A percentile compares a stretch with the other conserved stretches of the same genome.
Conservation (phyloP, 2,797 vertebrate species). For the Gymnoscopelus microlampas region DNA sequence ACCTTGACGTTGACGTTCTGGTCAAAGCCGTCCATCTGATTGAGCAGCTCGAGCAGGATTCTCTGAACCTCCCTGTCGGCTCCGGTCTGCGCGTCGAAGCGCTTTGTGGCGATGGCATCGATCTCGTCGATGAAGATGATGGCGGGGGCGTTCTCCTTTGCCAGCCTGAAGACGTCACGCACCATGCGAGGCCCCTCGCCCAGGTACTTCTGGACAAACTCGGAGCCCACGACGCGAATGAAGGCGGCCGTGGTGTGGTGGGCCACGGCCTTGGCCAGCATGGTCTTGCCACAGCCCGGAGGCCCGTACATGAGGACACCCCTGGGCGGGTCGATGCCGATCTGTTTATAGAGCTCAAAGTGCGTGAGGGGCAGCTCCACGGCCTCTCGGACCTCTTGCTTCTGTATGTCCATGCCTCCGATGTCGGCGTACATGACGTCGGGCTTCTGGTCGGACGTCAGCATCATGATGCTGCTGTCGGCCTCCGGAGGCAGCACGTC, state of each 20-base stretch:
- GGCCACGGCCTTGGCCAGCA: slow-evolving; percentile 95
- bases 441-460: slow-evolving; percentile 96
- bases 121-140: slow-evolving; percentile 99
- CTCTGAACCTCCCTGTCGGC: slow-evolving; percentile 94
- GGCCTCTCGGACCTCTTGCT: slow-evolving; percentile 95
- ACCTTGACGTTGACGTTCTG: slow-evolving; percentile 98
- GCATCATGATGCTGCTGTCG: slow-evolving; percentile 98
- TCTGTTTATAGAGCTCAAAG: slow-evolving; percentile 98
- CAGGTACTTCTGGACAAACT: slow-evolving; percentile 97
- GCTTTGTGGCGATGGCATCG: slow-evolving; percentile 95
- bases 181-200: slow-evolving; percentile 96
- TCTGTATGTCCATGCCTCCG: slow-evolving; percentile 98
- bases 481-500: slow-evolving; percentile 95
- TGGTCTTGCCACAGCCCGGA: slow-evolving; percentile 94
- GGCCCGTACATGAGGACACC: slow-evolving; percentile 96
- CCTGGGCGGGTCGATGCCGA: slow-evolving; percentile 93
- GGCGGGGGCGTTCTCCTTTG: slow-evolving; percentile 95
- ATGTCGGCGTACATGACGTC: slow-evolving; percentile 96
- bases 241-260: slow-evolving; percentile 98
- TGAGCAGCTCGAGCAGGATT: slow-evolving; percentile 93
- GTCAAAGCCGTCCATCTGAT: slow-evolving; percentile 97
- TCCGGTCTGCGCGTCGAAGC: slow-evolving; percentile 95
- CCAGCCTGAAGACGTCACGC: slow-evolving; percentile 93
- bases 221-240: slow-evolving; percentile 94
- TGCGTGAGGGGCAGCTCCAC: slow-evolving; percentile 96